A percentile compares a stretch with the other conserved stretches of the same genome.
Evolutionary conservation across 1,140 invertebrate genomes (phyloP).

Genomic region (Drosophila arizonae): DNA sequence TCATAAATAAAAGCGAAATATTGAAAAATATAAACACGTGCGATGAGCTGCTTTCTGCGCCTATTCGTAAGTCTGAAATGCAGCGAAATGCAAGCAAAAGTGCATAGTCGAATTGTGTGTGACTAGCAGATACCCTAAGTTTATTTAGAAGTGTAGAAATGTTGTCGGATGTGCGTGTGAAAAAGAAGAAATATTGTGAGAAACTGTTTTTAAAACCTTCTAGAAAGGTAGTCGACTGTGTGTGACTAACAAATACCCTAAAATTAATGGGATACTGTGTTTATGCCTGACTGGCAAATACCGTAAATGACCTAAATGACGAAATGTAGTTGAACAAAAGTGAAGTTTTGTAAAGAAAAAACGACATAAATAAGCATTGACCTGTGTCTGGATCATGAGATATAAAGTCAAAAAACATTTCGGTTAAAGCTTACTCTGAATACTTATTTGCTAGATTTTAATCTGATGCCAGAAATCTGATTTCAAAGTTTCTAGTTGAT

Average conservation of each 20-base stretch:
- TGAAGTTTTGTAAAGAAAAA: too few species aligned
- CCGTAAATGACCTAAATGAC: background rate
- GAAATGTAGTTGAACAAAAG: too few species aligned
- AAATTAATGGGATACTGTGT: background rate
- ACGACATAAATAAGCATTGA: too few species aligned
- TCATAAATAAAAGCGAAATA: constrained; percentile 3
- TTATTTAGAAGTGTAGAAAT: background rate
- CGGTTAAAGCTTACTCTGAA: too few species aligned
- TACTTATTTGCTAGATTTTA: too few species aligned
- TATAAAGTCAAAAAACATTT: too few species aligned
- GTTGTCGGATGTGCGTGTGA: background rate
- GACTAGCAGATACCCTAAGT: background rate
- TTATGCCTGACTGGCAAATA: background rate
- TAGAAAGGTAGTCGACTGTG: background rate
- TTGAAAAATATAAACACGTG: constrained; percentile 44
- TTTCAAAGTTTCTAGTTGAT: too few species aligned
- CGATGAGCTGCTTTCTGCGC: constrained; percentile 71
- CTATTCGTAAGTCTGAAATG: constrained; percentile 64
- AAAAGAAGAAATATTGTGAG: background rate
- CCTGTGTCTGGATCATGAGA: too few species aligned
- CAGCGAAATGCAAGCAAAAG: background rate
- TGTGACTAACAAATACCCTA: background rate
- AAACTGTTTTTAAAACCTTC: background rate
- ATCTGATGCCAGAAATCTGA: too few species aligned
- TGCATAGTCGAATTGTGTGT: background rate